Conservation (phyloP, 2,888 invertebrate species). For the Tetrapedia diversipes region DNA sequence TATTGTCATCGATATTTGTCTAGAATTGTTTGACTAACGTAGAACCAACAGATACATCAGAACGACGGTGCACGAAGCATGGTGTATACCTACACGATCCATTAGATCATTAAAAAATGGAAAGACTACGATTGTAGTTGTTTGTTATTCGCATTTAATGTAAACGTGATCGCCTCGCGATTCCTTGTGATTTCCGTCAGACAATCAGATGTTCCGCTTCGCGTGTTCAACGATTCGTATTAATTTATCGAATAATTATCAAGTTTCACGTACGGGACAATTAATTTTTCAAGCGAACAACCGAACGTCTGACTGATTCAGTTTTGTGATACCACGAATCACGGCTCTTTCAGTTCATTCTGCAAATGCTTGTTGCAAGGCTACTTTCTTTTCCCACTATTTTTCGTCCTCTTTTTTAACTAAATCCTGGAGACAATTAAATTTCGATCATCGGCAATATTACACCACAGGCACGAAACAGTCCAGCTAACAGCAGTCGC, state of each 20-base stretch:
- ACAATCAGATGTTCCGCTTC: neutral
- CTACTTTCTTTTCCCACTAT: neutral
- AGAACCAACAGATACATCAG: slow-evolving; percentile 20
- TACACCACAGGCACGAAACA: slow-evolving; percentile 75
- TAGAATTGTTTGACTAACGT: slow-evolving; percentile 36
- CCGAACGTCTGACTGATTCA: neutral
- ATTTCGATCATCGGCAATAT: slow-evolving; percentile 53
- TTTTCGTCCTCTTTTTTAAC: slow-evolving; percentile 3
- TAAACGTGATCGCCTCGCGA: slow-evolving; percentile 20
- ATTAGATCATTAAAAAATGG: slow-evolving; percentile 48
- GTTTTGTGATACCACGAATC: slow-evolving; percentile 2
- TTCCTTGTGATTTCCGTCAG: neutral
- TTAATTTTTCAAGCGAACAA: no score
- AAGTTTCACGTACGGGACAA: no score
- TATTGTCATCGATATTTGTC: slow-evolving; percentile 61
- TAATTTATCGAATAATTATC: no score
- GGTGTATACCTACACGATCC: slow-evolving; percentile 15
- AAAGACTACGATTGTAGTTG: slow-evolving; percentile 42
- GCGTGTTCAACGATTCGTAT: no score
- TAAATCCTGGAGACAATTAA: slow-evolving; percentile 44
- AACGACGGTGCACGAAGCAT: slow-evolving; percentile 39
- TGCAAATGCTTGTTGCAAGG: slow-evolving; percentile 28
- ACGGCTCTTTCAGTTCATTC: slow-evolving; percentile 10
- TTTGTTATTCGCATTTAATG: slow-evolving; percentile 22
- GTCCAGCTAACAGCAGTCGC: slow-evolving; percentile 72